These are phyloP conservation scores for Prietella phreatophila DNA, from an alignment of 2,113 vertebrate species.

Conservation along the genomic window DNA sequence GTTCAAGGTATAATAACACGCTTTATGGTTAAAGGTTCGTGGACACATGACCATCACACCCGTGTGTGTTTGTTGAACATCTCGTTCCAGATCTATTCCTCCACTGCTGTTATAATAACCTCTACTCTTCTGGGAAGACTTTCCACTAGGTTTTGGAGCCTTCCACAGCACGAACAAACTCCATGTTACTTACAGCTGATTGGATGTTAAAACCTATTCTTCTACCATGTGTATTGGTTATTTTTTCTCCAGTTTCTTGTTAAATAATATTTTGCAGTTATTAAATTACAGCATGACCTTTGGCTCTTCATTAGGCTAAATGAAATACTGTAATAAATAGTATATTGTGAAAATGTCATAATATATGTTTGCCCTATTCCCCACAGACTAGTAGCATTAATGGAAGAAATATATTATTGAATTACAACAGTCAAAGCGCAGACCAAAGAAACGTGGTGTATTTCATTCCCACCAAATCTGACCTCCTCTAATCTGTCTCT, in stretches of 20 bases:
- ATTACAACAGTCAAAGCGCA: background rate
- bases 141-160: background rate
- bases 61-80: background rate
- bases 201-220: background rate
- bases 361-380: background rate
- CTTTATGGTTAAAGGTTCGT: background rate
- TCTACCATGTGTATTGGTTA: background rate
- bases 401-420: background rate
- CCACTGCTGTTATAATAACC: background rate
- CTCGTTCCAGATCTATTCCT: background rate
- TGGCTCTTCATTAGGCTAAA: background rate
- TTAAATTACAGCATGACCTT: background rate
- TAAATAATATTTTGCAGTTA: background rate
- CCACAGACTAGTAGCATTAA: background rate
- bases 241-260: background rate
- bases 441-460: background rate
- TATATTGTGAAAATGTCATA: background rate
- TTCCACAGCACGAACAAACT: background rate
- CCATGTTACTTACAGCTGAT: background rate
- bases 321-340: background rate
- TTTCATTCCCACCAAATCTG: background rate
- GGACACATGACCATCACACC: background rate
- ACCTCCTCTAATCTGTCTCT: slow-evolving; percentile 46
- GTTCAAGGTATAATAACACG: background rate
- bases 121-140: background rate